Conservation (phyloP, 2,113 vertebrate species). For the Natator depressus region DNA sequence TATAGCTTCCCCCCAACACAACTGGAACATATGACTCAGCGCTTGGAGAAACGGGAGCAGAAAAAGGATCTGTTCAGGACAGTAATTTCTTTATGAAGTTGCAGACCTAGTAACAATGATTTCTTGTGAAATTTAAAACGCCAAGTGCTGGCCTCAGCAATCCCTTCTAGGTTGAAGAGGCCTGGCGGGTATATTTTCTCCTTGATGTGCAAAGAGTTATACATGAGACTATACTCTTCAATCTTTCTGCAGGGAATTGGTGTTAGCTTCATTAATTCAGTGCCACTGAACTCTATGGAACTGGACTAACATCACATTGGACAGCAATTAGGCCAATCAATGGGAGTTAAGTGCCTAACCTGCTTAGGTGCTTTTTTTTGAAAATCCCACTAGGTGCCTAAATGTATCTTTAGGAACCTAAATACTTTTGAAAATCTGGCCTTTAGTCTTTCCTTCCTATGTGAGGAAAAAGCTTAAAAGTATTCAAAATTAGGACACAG, state of each 20-base stretch:
- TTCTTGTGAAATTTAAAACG: background rate
- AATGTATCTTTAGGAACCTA: rapidly evolving
- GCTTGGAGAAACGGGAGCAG: background rate
- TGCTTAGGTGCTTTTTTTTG: background rate
- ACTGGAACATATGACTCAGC: background rate
- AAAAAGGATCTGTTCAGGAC: background rate
- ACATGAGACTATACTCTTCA: background rate
- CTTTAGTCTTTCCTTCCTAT: background rate
- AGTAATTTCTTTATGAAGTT: background rate
- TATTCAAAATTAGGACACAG: background rate
- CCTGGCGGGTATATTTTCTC: constrained; percentile 12
- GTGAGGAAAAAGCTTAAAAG: background rate
- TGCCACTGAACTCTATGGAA: background rate
- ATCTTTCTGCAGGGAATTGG: background rate
- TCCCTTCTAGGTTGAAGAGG: background rate
- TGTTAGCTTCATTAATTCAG: background rate
- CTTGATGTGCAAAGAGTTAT: background rate
- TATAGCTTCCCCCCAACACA: background rate
- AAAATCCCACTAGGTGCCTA: background rate
- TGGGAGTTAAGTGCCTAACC: background rate
- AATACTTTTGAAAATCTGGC: background rate
- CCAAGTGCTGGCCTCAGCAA: background rate
- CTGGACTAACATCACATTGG: background rate
- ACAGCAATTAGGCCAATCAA: background rate
- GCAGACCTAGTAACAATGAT: background rate